Percentiles rank a stretch among this genome's conserved stretches.
phyloP scores from a whole-genome alignment of 2,113 vertebrate genomes.

The Desmodus rotundus region DNA sequence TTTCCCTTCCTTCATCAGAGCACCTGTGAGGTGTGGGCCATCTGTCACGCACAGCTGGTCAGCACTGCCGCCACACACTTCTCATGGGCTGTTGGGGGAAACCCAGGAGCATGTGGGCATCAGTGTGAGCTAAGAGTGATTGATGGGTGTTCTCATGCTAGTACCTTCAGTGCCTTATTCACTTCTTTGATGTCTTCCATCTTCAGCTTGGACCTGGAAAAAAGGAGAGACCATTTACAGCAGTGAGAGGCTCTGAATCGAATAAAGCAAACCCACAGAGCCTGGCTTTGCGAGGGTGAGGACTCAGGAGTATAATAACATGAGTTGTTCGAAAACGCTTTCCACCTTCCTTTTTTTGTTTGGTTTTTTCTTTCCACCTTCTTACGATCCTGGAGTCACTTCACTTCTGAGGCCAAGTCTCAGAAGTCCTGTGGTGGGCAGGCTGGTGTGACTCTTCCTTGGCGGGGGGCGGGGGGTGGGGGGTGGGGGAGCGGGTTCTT shows the following conservation, averaged over 20 bases:
- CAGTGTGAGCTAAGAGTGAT: rapidly evolving
- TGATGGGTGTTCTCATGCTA: neutral
- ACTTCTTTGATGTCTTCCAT: slow-evolving; percentile 99
- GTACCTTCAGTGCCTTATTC: slow-evolving; percentile 98
- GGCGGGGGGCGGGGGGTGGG: no score
- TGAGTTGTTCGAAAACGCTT: neutral
- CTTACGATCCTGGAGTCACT: neutral
- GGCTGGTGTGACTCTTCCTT: neutral
- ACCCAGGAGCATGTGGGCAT: rapidly evolving
- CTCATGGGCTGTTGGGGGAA: neutral
- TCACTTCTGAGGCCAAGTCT: neutral
- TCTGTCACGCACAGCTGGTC: neutral
- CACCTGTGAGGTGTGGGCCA: neutral
- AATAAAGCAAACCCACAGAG: neutral
- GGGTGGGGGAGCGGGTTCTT: slow-evolving; percentile 56
- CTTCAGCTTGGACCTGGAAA: slow-evolving; percentile 93
- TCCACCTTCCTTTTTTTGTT: neutral
- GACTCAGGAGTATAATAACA: rapidly evolving
- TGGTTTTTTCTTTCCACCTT: neutral
- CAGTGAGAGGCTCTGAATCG: neutral
- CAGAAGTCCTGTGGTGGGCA: neutral
- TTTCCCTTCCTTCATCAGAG: neutral
- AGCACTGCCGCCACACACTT: neutral
- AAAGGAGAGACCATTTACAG: neutral
- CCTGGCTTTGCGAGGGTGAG: neutral